Evolutionary conservation across 2,113 vertebrate species (phyloP).

Genomic region (Neodon shergylaensis): DNA sequence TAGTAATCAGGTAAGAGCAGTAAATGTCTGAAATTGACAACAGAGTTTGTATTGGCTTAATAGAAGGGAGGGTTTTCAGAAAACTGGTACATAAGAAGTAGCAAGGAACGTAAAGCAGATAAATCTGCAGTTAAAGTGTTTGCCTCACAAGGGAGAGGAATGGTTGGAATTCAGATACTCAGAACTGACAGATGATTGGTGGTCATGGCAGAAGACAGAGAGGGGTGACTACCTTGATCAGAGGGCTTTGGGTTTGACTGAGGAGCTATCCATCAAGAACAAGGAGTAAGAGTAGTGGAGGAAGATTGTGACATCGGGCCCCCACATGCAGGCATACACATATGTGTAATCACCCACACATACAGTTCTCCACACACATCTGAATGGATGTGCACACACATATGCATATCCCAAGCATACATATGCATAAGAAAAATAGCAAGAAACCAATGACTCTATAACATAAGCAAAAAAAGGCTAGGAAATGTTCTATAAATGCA

Average conservation of each 20-base stretch:
- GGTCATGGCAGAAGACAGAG: neutral
- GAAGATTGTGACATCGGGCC: neutral
- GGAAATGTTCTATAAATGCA: neutral
- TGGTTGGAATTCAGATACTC: neutral
- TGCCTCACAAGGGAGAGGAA: neutral
- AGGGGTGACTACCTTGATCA: neutral
- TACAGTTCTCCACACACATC: neutral
- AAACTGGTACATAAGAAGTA: neutral
- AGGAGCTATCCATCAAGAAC: too few relatives aligned
- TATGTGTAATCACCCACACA: too few relatives aligned
- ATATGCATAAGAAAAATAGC: neutral
- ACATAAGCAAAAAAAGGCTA: neutral
- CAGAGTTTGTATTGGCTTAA: neutral
- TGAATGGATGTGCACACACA: neutral
- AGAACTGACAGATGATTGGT: neutral
- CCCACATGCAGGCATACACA: neutral
- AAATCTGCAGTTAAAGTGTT: neutral
- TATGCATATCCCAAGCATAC: too few relatives aligned
- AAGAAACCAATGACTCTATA: neutral
- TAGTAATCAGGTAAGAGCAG: neutral
- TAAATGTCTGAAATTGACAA: neutral
- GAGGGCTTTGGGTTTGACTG: neutral
- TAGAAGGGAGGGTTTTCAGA: neutral
- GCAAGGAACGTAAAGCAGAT: neutral
- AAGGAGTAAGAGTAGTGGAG: too few relatives aligned